Conservation (phyloP, 2,797 vertebrate species). For the Syngnathus acus region DNA sequence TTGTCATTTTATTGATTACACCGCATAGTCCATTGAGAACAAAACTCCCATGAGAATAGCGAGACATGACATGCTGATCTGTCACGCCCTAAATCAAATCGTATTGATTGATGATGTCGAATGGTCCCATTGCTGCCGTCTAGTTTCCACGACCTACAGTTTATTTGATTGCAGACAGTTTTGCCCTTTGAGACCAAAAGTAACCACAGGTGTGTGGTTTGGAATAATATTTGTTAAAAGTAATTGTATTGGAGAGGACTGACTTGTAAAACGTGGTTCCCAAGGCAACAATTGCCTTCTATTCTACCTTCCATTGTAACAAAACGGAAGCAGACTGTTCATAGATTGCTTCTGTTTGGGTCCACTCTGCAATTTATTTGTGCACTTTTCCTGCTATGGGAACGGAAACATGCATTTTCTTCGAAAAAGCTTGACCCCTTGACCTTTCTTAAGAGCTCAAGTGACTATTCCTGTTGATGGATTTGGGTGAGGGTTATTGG, state of each 20-base stretch:
- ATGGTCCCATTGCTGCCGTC: not conserved
- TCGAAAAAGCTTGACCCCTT: too few relatives aligned
- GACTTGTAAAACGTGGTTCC: not conserved
- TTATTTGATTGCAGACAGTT: not conserved
- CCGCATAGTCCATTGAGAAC: slow-evolving; percentile 13
- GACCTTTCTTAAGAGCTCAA: too few relatives aligned
- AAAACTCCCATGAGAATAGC: slow-evolving; percentile 9
- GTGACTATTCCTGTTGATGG: too few relatives aligned
- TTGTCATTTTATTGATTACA: slow-evolving; percentile 26
- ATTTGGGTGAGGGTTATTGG: too few relatives aligned
- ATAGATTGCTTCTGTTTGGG: not conserved
- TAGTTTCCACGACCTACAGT: not conserved
- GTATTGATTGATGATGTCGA: slow-evolving; percentile 10
- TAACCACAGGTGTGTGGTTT: not conserved
- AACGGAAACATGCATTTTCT: too few relatives aligned
- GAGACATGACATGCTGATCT: slow-evolving; percentile 19
- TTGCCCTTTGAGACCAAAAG: not conserved
- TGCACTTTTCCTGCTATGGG: not conserved
- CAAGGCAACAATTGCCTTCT: not conserved
- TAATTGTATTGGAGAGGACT: not conserved
- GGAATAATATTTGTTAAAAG: not conserved
- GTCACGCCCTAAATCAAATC: slow-evolving; percentile 15
- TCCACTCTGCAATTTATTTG: not conserved
- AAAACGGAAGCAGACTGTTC: not conserved
- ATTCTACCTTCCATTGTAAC: not conserved